Evolutionary conservation across 2,797 vertebrate genomes (phyloP), one percentile per base, ranked within the genome.

Genomic region (Pipistrellus kuhlii): DNA sequence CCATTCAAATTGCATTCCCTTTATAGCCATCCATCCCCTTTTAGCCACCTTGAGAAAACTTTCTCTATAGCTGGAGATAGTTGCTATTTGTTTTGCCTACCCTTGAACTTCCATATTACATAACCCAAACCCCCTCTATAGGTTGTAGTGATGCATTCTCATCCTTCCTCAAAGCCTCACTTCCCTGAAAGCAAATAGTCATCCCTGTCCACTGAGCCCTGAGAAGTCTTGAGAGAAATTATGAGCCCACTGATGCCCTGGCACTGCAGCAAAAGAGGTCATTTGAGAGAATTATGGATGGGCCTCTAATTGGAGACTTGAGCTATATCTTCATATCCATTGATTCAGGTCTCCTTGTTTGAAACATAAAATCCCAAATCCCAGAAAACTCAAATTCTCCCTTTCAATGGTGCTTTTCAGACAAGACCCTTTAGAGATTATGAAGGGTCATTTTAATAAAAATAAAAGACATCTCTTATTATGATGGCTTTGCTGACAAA

Each of bases 401-500:
- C 88, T 97, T 95, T 95, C 69, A 91, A 75, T 97, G 95, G 92
- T 96, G 96, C 9, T 95, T 97, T 98, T 97, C 93, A 96, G 78
- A 95, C 81, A 97, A 93, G 86, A 84, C 78, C 82, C 85, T 92
- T 95, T 83, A 46, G 94, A 92, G 83, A 95, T 98, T 96, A 98
- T 93, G 82, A 92, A 95, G 96, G 96, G 98, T 98, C 97, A 97
- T 97, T 98, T 98, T 98, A 98, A 98, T 98, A 96, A 98, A 96
- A 98, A 98, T 96, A 96, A 97, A 98, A 98, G 98, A 97, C 97
- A 97, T 87, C 94, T 98, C 94, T 97, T 98, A 97, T 98, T 97
- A 98, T 93, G 94, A 97, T 91, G 94, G 93, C 95, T 98, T 98
- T 98, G 96, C 97, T 98, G 98, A 98, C 96, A 98, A 98, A 98